These are phyloP conservation scores for Eulemur mongoz DNA, from an alignment of 2,797 vertebrate genomes.

Conservation along the genomic window DNA sequence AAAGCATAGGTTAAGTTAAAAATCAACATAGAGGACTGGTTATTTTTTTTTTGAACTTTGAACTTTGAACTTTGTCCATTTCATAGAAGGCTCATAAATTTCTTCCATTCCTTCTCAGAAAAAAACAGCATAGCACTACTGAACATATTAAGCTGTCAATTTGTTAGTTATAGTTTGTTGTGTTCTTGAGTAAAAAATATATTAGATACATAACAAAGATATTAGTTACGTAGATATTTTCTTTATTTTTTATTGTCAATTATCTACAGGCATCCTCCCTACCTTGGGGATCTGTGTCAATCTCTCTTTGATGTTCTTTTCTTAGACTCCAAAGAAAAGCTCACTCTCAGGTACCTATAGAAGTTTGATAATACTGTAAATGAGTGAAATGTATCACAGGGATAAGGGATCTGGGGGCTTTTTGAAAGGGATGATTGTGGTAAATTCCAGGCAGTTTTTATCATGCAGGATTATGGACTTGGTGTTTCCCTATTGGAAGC, in stretches of 20 bases:
- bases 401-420: background rate
- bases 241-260: background rate
- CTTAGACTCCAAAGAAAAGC: background rate
- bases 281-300: background rate
- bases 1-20: background rate
- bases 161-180: constrained; percentile 24
- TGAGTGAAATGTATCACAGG: background rate
- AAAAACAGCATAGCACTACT: background rate
- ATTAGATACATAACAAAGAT: background rate
- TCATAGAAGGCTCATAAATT: background rate
- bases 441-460: background rate
- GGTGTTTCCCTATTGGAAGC: background rate
- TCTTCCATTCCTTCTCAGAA: background rate
- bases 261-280: background rate
- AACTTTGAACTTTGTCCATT: background rate
- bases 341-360: background rate
- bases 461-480: background rate
- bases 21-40: background rate
- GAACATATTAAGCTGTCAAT: background rate
- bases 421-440: too few relatives aligned
- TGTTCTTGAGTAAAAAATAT: background rate
- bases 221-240: background rate
- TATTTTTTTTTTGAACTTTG: background rate
- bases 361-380: background rate
- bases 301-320: constrained; percentile 1